Percentiles rank a stretch among this genome's conserved stretches.
These are phyloP conservation scores for Agapostemon virescens DNA, from an alignment of 2,888 invertebrate species.

Conservation along the genomic window DNA sequence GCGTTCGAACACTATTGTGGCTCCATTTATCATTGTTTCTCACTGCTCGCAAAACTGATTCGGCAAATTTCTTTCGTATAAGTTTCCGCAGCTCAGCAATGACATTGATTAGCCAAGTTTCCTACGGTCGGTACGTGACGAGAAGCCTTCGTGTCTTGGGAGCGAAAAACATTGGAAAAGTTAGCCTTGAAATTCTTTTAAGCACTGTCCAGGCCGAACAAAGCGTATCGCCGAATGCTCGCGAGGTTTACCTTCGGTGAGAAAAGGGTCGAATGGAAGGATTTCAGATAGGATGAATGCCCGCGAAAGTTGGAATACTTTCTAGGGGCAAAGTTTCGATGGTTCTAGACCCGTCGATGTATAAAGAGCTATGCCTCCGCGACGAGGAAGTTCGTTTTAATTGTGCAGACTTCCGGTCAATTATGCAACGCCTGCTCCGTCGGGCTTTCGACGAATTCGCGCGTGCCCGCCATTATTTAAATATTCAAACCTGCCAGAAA, in stretches of 20 bases:
- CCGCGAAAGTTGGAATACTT: conserved; percentile 60
- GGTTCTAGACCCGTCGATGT: conserved; percentile 18
- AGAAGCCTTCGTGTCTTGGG: neutral
- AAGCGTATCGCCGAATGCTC: conserved; percentile 27
- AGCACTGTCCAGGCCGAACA: conserved; percentile 13
- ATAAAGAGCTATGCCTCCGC: conserved; percentile 31
- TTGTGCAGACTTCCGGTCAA: conserved; percentile 52
- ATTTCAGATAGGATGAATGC: conserved; percentile 29
- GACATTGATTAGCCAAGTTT: neutral
- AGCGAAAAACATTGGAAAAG: neutral
- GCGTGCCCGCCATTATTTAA: conserved; percentile 18
- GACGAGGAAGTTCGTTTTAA: conserved; percentile 52
- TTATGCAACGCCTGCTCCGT: conserved; percentile 36
- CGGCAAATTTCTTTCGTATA: neutral
- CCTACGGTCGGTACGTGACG: neutral
- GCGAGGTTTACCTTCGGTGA: conserved; percentile 19
- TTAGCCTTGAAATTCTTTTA: conserved; percentile 39
- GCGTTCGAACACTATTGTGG: no score
- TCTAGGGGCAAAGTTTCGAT: conserved; percentile 51
- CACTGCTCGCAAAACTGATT: neutral
- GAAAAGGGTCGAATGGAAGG: conserved; percentile 23
- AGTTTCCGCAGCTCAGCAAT: neutral
- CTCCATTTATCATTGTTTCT: no score
- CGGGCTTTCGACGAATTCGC: conserved; percentile 9
- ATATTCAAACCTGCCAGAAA: neutral